A percentile compares a stretch with the other conserved stretches of the same genome.
Conservation (phyloP, 2,888 invertebrate species). For the Sminthurides aquaticus region DNA sequence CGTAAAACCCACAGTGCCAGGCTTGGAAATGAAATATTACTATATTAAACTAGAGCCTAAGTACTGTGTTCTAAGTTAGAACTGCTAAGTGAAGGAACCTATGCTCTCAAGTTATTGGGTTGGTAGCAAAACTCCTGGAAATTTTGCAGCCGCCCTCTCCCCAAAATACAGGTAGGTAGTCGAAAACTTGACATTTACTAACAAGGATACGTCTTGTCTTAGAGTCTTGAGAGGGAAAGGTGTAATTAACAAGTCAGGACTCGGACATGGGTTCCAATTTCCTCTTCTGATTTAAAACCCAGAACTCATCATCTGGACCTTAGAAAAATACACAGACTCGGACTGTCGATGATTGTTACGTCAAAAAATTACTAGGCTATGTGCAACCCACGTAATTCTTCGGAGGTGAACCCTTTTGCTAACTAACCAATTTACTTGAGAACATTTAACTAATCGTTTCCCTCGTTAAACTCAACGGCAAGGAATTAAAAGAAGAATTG, state of each 20-base stretch:
- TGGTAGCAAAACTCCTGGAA: too few relatives aligned
- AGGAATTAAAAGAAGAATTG: neutral
- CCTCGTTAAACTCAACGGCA: neutral
- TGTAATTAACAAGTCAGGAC: neutral
- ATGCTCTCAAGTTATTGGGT: too few relatives aligned
- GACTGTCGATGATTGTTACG: neutral
- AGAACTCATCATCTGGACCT: too few relatives aligned
- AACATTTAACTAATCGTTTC: neutral
- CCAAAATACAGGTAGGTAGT: too few relatives aligned
- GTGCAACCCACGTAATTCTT: neutral
- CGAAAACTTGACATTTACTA: too few relatives aligned
- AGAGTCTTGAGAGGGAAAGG: neutral
- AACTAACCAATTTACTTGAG: neutral
- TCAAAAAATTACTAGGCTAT: neutral
- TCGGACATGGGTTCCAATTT: neutral
- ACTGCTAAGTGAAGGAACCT: too few relatives aligned
- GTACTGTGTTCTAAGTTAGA: too few relatives aligned
- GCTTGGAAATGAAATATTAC: too few relatives aligned
- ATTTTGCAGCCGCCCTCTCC: too few relatives aligned
- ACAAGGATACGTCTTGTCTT: neutral
- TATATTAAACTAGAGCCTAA: too few relatives aligned
- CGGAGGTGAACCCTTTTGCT: neutral
- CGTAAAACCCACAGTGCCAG: too few relatives aligned
- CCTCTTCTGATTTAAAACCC: neutral
- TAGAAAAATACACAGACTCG: too few relatives aligned